Evolutionary conservation across 2,113 vertebrate genomes (phyloP).

Genomic region (Tetrax tetrax): DNA sequence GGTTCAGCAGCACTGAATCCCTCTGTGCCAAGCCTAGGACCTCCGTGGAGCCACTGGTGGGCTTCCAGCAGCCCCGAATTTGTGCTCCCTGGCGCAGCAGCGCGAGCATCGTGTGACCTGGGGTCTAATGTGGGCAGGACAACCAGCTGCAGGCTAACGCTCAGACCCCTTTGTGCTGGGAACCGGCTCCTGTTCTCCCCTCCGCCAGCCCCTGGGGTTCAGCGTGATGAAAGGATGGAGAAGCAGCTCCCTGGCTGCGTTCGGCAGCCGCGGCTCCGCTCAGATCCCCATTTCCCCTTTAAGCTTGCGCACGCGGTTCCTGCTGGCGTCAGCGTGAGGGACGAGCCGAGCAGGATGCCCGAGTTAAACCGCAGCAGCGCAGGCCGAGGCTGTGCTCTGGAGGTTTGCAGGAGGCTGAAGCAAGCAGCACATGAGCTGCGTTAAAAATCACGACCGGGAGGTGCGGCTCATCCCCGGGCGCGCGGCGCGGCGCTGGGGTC

Average conservation of each 20-base stretch:
- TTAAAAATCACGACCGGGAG: neutral
- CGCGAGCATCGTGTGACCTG: fast-evolving
- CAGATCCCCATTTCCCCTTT: conserved; percentile 11
- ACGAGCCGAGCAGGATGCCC: conserved; percentile 27
- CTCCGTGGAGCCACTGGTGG: fast-evolving
- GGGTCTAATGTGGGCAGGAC: fast-evolving
- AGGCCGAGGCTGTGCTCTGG: neutral
- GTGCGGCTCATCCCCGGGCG: neutral
- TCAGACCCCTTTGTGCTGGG: neutral
- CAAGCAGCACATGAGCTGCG: neutral
- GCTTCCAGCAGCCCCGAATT: neutral
- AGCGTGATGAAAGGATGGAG: neutral
- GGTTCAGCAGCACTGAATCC: neutral
- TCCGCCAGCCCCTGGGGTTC: neutral
- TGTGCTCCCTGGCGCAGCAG: neutral
- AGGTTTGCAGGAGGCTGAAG: conserved; percentile 2
- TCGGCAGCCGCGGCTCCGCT: neutral
- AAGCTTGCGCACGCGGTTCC: neutral
- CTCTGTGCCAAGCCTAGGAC: neutral
- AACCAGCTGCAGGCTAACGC: neutral
- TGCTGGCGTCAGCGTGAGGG: neutral
- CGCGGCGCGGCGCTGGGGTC: neutral
- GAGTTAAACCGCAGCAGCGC: neutral
- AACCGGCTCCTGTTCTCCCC: neutral
- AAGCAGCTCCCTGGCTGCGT: neutral